phyloP scores from a whole-genome alignment of 2,113 vertebrate species.

The Microtus richardsoni region DNA sequence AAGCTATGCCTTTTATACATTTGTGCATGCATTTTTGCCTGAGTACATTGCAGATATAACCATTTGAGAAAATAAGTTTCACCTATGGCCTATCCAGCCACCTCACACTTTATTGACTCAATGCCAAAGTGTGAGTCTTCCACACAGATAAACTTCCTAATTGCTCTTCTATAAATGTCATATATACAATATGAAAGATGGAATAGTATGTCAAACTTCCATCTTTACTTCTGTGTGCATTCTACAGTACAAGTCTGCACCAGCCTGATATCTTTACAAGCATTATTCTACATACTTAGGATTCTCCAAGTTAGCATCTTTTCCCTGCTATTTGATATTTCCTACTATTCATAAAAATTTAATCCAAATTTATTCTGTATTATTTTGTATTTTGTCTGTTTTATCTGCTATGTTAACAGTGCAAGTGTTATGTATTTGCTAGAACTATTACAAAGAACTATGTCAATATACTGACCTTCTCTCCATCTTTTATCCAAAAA shows the following conservation, averaged over 20 bases:
- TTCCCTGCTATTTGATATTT: conserved; percentile 5
- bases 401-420: not conserved
- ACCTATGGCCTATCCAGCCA: not conserved
- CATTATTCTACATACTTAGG: not conserved
- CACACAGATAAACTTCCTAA: not conserved
- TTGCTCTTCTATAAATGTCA: not conserved
- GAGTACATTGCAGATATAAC: not conserved
- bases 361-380: not conserved
- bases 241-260: not conserved
- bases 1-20: not conserved
- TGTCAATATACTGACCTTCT: not conserved
- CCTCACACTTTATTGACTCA: not conserved
- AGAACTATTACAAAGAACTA: not conserved
- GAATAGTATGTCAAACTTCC: not conserved
- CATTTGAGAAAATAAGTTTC: not conserved
- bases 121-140: not conserved
- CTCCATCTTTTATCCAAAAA: not conserved
- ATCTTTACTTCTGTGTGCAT: not conserved
- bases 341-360: not conserved
- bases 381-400: not conserved
- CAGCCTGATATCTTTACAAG: no score
- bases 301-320: not conserved
- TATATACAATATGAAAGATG: not conserved
- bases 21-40: not conserved
- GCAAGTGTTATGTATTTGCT: not conserved